Evolutionary conservation across 2,888 invertebrate species (phyloP).

Genomic region (Sthenelais limicola): DNA sequence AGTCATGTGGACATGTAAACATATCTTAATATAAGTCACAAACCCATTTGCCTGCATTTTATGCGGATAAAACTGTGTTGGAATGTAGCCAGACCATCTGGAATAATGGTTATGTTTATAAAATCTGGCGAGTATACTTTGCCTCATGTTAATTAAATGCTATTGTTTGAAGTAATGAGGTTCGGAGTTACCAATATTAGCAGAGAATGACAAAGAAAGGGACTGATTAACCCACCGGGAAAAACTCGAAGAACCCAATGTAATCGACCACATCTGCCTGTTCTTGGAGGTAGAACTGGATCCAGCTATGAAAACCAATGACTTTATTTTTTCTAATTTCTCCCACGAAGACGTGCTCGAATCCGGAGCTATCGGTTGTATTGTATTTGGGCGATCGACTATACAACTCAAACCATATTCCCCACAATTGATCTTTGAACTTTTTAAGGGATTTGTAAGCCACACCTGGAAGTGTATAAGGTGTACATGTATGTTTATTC

Average conservation of each 20-base stretch:
- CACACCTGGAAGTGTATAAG: constrained; percentile 12
- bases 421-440: constrained; percentile 54
- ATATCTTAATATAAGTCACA: too few relatives aligned
- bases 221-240: not conserved
- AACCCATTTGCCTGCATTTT: too few relatives aligned
- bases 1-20: too few relatives aligned
- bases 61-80: too few relatives aligned
- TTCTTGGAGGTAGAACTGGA: constrained; percentile 52
- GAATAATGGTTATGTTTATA: too few relatives aligned
- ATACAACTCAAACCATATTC: constrained; percentile 53
- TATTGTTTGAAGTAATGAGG: too few relatives aligned
- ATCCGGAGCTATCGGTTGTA: constrained; percentile 50
- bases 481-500: not conserved
- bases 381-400: constrained; percentile 63
- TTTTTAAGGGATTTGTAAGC: not conserved
- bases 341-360: constrained; percentile 57
- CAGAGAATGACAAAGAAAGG: too few relatives aligned
- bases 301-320: constrained; percentile 54
- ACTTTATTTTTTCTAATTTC: constrained; percentile 48
- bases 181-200: too few relatives aligned
- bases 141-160: too few relatives aligned
- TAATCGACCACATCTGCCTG: constrained; percentile 50
- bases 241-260: constrained; percentile 45
- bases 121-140: too few relatives aligned
- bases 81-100: too few relatives aligned